phyloP scores from a whole-genome alignment of 2,797 vertebrate species.

The Tiaroga cobitis region DNA sequence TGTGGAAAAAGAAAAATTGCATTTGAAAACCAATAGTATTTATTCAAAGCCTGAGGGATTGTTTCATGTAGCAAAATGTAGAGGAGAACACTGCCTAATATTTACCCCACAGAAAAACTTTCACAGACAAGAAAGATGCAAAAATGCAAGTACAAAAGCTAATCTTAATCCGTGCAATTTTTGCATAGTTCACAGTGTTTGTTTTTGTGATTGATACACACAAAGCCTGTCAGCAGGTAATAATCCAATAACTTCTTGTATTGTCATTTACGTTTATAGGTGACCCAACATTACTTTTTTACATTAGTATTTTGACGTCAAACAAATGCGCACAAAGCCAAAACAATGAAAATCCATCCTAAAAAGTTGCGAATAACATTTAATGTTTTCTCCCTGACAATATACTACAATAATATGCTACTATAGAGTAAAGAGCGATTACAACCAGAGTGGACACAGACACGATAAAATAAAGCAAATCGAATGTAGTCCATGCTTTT shows the following conservation, averaged over 20 bases:
- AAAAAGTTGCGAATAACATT: background rate
- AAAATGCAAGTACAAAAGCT: background rate
- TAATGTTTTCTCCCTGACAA: background rate
- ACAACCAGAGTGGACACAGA: background rate
- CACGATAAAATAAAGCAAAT: background rate
- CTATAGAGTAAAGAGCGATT: conserved; percentile 7
- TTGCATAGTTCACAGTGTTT: conserved; percentile 45
- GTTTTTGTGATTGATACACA: background rate
- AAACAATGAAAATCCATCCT: background rate
- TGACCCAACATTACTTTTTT: background rate
- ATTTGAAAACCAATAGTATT: conserved; percentile 19
- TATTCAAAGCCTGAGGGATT: conserved; percentile 2
- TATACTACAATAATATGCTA: conserved; percentile 4
- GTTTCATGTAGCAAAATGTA: conserved; percentile 15
- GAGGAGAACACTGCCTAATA: background rate
- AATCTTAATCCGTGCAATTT: background rate
- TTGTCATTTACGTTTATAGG: background rate
- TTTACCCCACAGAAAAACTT: background rate
- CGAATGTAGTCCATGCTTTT: background rate
- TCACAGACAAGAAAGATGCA: background rate
- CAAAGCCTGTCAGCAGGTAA: background rate
- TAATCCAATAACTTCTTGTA: background rate
- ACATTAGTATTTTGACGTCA: background rate
- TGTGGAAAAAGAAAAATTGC: background rate
- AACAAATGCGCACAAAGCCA: background rate